Percentiles rank a stretch among this genome's conserved stretches.
phyloP scores from a whole-genome alignment of 2,797 vertebrate species.

The Melanotaenia parkinsoni region DNA sequence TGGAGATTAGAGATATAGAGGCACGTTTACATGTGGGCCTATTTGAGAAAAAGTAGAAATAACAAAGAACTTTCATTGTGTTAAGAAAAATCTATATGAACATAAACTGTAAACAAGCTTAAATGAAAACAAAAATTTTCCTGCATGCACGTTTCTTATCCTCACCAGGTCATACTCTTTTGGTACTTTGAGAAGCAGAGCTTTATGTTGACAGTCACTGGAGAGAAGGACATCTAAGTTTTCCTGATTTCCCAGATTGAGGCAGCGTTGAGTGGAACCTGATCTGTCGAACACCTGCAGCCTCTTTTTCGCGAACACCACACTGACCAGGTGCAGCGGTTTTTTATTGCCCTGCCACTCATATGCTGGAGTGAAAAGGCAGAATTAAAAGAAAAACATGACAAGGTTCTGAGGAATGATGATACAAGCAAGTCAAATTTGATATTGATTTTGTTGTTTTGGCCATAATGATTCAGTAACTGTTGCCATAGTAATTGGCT shows the following conservation, averaged over 20 bases:
- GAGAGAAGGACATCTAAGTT: constrained; percentile 86
- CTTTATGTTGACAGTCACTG: constrained; percentile 81
- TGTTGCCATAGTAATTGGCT: not conserved
- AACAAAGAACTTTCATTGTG: not conserved
- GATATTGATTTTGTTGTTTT: not conserved
- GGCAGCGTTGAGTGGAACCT: constrained; percentile 79
- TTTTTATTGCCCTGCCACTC: constrained; percentile 91
- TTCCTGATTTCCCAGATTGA: constrained; percentile 81
- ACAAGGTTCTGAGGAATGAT: not conserved
- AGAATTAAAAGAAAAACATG: not conserved
- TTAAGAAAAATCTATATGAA: not conserved
- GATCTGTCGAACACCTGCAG: constrained; percentile 85
- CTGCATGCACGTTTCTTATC: constrained; percentile 17
- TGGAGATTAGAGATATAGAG: constrained; percentile 37
- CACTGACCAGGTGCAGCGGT: constrained; percentile 76
- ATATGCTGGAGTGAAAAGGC: constrained; percentile 75
- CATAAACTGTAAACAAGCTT: not conserved
- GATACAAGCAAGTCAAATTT: not conserved
- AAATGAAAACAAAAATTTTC: constrained; percentile 1
- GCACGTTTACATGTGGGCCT: constrained; percentile 30
- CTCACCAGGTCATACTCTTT: constrained; percentile 94
- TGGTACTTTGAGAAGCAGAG: constrained; percentile 89
- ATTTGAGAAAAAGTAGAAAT: constrained; percentile 2
- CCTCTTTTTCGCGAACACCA: constrained; percentile 83
- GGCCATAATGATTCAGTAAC: not conserved